phyloP scores from a whole-genome alignment of 1,140 invertebrate genomes.

The Hylaeus volcanicus region DNA sequence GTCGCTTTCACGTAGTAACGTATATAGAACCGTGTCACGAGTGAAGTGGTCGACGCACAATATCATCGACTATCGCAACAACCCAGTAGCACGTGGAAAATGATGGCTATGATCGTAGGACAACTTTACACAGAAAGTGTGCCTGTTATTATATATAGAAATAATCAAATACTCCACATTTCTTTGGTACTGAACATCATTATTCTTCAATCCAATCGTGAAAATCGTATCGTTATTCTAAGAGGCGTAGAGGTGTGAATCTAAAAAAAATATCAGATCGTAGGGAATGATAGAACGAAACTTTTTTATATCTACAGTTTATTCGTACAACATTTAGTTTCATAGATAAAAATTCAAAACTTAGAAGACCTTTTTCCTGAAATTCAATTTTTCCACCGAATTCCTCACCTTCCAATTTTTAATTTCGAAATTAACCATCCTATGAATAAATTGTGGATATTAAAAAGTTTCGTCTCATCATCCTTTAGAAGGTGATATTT shows the following conservation, averaged over 20 bases:
- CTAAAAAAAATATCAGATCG: not conserved
- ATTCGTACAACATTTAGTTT: too few species aligned
- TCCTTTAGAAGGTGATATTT: too few species aligned
- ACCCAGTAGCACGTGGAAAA: constrained; percentile 19
- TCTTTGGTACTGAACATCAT: not conserved
- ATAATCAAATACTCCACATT: not conserved
- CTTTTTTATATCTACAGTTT: too few species aligned
- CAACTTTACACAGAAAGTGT: too few species aligned
- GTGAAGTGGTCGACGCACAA: not conserved
- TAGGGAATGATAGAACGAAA: too few species aligned
- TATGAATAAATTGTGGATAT: too few species aligned
- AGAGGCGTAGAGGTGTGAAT: not conserved
- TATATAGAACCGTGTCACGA: constrained; percentile 31
- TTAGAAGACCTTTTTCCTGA: too few species aligned
- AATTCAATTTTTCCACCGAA: too few species aligned
- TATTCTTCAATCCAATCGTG: not conserved
- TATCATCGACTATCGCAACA: constrained; percentile 20
- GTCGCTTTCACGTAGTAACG: not conserved
- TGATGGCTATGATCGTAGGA: not conserved
- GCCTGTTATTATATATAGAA: not conserved
- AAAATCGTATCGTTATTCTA: constrained; percentile 41
- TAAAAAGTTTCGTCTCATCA: too few species aligned
- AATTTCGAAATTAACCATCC: too few species aligned
- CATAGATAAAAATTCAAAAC: too few species aligned
- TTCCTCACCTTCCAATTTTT: too few species aligned